Evolutionary conservation across 2,113 vertebrate species (phyloP).

Genomic region (Anser cygnoides): DNA sequence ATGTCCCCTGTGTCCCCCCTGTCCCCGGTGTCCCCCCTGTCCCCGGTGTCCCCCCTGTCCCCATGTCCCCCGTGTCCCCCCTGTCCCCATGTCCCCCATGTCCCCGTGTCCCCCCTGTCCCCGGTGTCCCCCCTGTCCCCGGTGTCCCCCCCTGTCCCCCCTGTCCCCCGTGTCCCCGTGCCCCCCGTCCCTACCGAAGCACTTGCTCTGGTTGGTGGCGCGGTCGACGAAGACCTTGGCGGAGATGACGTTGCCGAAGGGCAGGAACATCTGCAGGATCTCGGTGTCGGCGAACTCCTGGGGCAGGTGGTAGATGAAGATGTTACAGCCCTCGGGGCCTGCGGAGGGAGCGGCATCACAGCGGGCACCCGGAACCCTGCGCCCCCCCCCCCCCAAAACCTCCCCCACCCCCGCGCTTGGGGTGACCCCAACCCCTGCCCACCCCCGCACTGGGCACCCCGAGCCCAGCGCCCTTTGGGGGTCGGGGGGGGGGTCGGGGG

Average conservation of each 20-base stretch:
- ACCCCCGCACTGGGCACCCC: no score
- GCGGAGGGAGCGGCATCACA: neutral
- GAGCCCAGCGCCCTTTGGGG: neutral
- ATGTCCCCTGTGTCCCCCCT: no score
- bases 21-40: no score
- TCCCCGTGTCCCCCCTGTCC: no score
- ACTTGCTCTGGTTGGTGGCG: slow-evolving; percentile 98
- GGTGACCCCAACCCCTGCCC: neutral
- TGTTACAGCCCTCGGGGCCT: slow-evolving; percentile 98
- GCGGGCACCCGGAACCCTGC: neutral
- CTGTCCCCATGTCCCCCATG: no score
- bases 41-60: neutral
- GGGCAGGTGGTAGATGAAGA: slow-evolving; percentile 99
- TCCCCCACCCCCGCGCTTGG: no score
- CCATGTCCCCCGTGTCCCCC: neutral
- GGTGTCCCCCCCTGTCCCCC: no score
- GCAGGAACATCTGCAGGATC: slow-evolving; percentile 98
- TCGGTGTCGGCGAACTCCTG: slow-evolving; percentile 97
- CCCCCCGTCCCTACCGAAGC: slow-evolving; percentile 86
- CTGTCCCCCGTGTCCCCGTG: neutral
- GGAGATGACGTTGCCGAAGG: slow-evolving; percentile 97
- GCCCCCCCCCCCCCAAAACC: neutral
- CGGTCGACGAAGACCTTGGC: slow-evolving; percentile 98
- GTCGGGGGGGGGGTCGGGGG: no score
- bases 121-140: no score